Base-by-base conservation (phyloP, 2,888 invertebrate genomes). In the Carpatolechia fugitivella region DNA sequence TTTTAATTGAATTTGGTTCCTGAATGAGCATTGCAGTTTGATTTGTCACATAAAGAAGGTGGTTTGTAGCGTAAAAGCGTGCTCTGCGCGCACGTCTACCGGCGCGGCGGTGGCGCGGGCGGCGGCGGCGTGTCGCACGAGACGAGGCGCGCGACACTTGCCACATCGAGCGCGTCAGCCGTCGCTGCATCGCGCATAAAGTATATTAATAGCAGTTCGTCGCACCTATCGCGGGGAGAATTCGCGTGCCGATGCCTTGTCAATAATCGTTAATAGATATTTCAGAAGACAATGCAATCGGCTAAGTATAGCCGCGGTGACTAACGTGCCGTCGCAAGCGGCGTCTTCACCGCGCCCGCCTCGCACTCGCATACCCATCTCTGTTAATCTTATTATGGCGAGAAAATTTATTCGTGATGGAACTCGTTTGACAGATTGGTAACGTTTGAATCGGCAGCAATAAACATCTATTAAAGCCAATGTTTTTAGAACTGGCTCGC, bases 251-350 rank as follows among this genome's bases (percentile, higher is more conserved):
- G 86, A 88, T 89, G 85, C 85, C 87, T 85, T 88, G 90, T 90
- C 89, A 90, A 90, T 89, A 90, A 89, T 90, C 84, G 82, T 85
- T 89, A 90, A 89, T 89, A 90, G 90, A 89, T 85, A 88, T 89
- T 87, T 88, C 83, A 89, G 89, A 90, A 87, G 87, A 89, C 90
- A 90, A 89, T 89, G 87, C 89, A 84, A 82, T 81, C 72, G 84
- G 74, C 89, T 89, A 89, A 85, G 85, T 85, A 81, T 90, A 90
- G 87, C 61, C 76, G 66, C 63, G 60, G 86, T 88, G 90, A 89
- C 82, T 88, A 89, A 89, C 86, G 84, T 70, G 70, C 77, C 80
- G 84, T 79, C 85, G 72, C 65, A 58, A 54, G 63, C 44, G 24
- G 24, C 24, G 20, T 20, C 44, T 44, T 44, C 44, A 38, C 70